Conservation (phyloP, 2,113 vertebrate species). For the Thamnophis sirtalis region DNA sequence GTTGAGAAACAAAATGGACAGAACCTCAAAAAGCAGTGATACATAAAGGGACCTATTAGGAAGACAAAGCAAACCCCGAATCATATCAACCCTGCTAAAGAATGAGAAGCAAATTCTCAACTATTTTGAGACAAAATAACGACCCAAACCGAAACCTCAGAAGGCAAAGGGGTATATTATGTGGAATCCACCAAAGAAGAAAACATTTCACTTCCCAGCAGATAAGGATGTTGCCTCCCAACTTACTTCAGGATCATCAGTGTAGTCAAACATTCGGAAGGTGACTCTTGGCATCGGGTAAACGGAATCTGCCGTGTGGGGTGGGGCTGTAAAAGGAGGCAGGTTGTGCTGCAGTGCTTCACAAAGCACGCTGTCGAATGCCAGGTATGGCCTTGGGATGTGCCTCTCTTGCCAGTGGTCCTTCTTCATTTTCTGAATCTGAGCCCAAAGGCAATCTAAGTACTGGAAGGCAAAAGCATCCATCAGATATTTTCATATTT, state of each 20-base stretch:
- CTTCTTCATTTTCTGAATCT: constrained; percentile 96
- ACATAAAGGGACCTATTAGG: too few species aligned
- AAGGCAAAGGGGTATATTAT: background rate
- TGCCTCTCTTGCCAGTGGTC: constrained; percentile 97
- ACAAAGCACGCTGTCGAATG: constrained; percentile 95
- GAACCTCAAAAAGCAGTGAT: background rate
- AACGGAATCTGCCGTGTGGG: constrained; percentile 84
- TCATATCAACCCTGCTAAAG: background rate
- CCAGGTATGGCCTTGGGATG: constrained; percentile 93
- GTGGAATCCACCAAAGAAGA: background rate
- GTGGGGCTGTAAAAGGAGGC: constrained; percentile 93
- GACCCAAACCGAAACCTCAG: background rate
- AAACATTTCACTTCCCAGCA: background rate
- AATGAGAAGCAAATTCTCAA: background rate
- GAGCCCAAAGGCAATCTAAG: constrained; percentile 97
- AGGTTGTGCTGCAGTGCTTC: constrained; percentile 96
- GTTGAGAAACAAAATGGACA: background rate
- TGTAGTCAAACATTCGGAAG: constrained; percentile 99
- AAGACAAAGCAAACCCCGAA: background rate
- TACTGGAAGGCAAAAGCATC: constrained; percentile 72
- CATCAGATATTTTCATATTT: background rate
- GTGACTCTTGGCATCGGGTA: constrained; percentile 91
- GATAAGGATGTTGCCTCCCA: background rate
- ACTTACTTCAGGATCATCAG: constrained; percentile 90
- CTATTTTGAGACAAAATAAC: background rate